Evolutionary conservation across 30 jellyfish, hydroid and myxozoan species (phyloP), one percentile per base, ranked within the genome.

Genomic region (Hydractinia echinata): DNA sequence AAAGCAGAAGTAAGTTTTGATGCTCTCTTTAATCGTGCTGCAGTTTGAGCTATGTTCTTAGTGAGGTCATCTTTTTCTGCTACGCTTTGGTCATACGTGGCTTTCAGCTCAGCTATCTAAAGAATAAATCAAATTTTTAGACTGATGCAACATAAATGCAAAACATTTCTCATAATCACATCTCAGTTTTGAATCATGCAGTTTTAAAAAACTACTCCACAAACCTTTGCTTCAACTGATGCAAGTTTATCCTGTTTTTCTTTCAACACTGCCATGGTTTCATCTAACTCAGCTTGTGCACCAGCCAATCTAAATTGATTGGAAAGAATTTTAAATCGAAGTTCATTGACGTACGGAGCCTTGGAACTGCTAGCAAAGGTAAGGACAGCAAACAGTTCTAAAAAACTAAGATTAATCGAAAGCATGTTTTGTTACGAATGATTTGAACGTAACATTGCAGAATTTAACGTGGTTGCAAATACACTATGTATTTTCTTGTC

Each of bases 11-110:
- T 91, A 44, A 91, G 88, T 52, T 91, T 91, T 19, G 97, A 91
- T 3, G 97, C 97, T 21, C 96, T 87, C 76, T 91, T 91, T 77
- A 91, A 82, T 52, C 97, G 83, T 13, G 97, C 96, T 5, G 97
- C 97, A 14, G 97, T 91, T 79, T 91, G 97, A 0, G 97, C 97
- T 60, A 91, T 91, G 66, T 91, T 91, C 66, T 85, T 82, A 9
- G 97, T 91, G 73, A 91, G 69, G 14, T 81, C 73, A 52, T 91
- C 97, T 67, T 91, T 91, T 73, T 91, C 97, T 44, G 87, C 94
- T 4, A 91, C 80, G 76, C 96, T 91, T 49, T 86, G 87, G 39
- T 83, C 89, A 61, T 86, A 91, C 11, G 97, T 50, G 19, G 90
- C 97, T 79, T 91, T 88, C 13, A 91, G 91, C 8, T 78, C 96